Conservation (phyloP, 1,140 invertebrate species). For the Tetraneura akinire region DNA sequence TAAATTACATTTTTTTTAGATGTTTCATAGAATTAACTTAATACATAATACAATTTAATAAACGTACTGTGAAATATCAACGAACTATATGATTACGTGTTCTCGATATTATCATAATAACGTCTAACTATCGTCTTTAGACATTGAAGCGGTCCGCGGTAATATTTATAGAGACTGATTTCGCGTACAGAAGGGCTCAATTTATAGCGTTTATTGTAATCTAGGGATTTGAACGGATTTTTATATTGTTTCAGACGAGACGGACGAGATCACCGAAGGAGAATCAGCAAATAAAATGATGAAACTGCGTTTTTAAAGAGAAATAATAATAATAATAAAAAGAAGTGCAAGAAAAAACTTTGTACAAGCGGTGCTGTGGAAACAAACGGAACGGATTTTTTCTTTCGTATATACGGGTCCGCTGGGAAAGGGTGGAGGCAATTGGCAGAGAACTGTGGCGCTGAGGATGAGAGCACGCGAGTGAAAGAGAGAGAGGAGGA, state of each 20-base stretch:
- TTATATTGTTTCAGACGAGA: conserved; percentile 44
- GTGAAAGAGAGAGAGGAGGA: neutral
- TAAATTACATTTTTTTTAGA: too few species aligned
- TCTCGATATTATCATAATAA: too few species aligned
- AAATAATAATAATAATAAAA: conserved; percentile 42
- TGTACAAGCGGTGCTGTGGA: conserved; percentile 2
- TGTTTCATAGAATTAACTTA: too few species aligned
- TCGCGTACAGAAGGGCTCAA: neutral
- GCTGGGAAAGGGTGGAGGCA: neutral
- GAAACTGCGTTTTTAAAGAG: conserved; percentile 49
- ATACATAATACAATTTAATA: too few species aligned
- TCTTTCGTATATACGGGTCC: neutral
- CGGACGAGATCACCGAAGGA: neutral
- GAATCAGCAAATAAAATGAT: conserved; percentile 47
- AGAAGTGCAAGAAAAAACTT: conserved; percentile 40
- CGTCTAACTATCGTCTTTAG: too few species aligned
- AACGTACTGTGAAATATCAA: too few species aligned
- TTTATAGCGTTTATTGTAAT: conserved; percentile 46
- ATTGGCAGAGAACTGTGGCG: neutral
- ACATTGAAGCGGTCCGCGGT: neutral
- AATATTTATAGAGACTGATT: neutral
- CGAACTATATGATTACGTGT: too few species aligned
- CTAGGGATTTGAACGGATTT: conserved; percentile 33
- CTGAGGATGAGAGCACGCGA: neutral
- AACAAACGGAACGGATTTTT: conserved; percentile 46